Evolutionary conservation across 2,797 vertebrate species (phyloP).

Genomic region (Melopsittacus undulatus): DNA sequence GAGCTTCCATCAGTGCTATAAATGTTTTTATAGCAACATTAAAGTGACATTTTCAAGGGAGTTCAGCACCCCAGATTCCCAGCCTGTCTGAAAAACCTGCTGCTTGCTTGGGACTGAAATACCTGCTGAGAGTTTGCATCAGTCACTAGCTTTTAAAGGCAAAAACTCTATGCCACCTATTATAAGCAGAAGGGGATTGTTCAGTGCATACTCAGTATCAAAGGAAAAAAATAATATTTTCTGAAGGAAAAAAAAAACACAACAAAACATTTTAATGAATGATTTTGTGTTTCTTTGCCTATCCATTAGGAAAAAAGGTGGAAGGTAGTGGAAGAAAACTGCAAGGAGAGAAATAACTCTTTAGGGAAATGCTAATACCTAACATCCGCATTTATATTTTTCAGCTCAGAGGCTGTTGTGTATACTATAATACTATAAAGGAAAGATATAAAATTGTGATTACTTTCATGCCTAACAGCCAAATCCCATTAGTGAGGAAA

Average conservation of each 20-base stretch:
- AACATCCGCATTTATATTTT: not conserved
- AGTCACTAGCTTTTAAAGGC: not conserved
- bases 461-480: not conserved
- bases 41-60: not conserved
- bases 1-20: not conserved
- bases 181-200: not conserved
- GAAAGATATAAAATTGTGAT: not conserved
- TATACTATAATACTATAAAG: not conserved
- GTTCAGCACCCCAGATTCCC: not conserved
- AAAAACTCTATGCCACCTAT: not conserved
- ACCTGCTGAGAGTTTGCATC: not conserved
- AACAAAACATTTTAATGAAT: not conserved
- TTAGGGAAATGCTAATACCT: not conserved
- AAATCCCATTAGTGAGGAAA: not conserved
- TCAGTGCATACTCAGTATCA: not conserved
- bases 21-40: not conserved
- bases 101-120: not conserved
- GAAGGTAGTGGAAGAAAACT: not conserved
- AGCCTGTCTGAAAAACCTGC: not conserved
- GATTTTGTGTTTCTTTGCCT: not conserved
- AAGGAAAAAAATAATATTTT: not conserved
- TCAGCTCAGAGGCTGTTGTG: not conserved
- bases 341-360: not conserved
- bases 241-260: not conserved
- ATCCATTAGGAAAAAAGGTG: accelerated